These are phyloP conservation scores for Eupithecia centaureata DNA, from an alignment of 2,888 invertebrate genomes.

Conservation along the genomic window DNA sequence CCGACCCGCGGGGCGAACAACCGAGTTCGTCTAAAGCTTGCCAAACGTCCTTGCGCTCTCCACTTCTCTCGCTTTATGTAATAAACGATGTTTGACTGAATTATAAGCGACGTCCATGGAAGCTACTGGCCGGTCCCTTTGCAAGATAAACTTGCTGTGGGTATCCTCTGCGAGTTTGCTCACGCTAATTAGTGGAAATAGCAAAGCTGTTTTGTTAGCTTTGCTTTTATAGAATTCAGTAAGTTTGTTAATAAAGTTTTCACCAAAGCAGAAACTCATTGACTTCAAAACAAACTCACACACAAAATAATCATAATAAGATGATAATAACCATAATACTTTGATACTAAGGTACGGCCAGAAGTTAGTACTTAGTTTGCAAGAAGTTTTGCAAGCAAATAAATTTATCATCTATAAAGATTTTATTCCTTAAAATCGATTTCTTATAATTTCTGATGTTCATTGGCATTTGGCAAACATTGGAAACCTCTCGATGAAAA, in stretches of 20 bases:
- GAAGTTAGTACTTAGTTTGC: neutral
- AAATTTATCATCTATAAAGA: neutral
- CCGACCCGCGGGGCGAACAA: constrained; percentile 63
- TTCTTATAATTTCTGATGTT: neutral
- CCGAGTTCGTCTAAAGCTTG: constrained; percentile 22
- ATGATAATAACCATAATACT: too few relatives aligned
- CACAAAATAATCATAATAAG: too few relatives aligned
- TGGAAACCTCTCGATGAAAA: constrained; percentile 18
- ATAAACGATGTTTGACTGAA: constrained; percentile 40
- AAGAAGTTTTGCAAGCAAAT: neutral
- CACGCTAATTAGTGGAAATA: constrained; percentile 26
- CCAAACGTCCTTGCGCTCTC: constrained; percentile 43
- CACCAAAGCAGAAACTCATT: neutral
- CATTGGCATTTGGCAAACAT: neutral
- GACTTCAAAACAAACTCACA: neutral
- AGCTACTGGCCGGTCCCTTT: constrained; percentile 26
- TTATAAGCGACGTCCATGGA: constrained; percentile 36
- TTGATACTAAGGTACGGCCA: too few relatives aligned
- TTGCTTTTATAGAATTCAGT: constrained; percentile 1
- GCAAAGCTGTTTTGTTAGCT: constrained; percentile 2
- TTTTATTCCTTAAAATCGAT: neutral
- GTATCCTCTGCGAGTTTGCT: constrained; percentile 17
- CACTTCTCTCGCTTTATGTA: constrained; percentile 37
- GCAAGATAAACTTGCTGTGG: constrained; percentile 29
- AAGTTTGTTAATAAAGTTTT: neutral